A percentile compares a stretch with the other conserved stretches of the same genome.
phyloP scores from a whole-genome alignment of 2,797 vertebrate genomes.

The Hydrolagus colliei region DNA sequence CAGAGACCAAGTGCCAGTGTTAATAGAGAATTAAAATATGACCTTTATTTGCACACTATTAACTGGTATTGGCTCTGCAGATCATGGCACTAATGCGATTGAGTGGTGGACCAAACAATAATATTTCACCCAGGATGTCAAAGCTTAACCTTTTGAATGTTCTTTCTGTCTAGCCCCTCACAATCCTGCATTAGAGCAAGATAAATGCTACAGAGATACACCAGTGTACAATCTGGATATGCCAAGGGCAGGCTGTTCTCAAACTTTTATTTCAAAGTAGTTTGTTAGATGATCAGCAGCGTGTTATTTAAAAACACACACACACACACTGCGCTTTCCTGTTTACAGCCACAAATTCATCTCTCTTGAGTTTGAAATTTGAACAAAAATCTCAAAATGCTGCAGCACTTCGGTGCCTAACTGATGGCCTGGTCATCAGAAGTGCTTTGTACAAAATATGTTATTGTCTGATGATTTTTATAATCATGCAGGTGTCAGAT shows the following conservation, averaged over 20 bases:
- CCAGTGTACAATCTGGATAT: neutral
- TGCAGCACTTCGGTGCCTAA: too few species aligned
- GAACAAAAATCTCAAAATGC: neutral
- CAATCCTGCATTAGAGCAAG: neutral
- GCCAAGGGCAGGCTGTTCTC: neutral
- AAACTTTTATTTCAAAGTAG: too few species aligned
- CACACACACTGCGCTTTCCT: neutral
- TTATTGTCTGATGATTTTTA: neutral
- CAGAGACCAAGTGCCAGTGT: neutral
- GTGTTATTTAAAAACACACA: too few species aligned
- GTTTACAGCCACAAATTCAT: neutral
- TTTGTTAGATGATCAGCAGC: too few species aligned
- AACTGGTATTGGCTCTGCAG: neutral
- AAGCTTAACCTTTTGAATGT: neutral
- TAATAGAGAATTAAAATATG: constrained; percentile 4
- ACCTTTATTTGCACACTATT: neutral
- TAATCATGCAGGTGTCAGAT: neutral
- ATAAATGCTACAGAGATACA: neutral
- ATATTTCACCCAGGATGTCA: neutral
- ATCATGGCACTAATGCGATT: neutral
- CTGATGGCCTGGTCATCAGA: too few species aligned
- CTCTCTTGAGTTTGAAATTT: neutral
- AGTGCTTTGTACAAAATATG: neutral
- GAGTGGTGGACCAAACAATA: neutral
- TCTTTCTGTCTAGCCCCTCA: too few species aligned